Evolutionary conservation across 2,797 vertebrate genomes (phyloP), one percentile per base, ranked within the genome.

Genomic region (Epinephelus malabaricus): DNA sequence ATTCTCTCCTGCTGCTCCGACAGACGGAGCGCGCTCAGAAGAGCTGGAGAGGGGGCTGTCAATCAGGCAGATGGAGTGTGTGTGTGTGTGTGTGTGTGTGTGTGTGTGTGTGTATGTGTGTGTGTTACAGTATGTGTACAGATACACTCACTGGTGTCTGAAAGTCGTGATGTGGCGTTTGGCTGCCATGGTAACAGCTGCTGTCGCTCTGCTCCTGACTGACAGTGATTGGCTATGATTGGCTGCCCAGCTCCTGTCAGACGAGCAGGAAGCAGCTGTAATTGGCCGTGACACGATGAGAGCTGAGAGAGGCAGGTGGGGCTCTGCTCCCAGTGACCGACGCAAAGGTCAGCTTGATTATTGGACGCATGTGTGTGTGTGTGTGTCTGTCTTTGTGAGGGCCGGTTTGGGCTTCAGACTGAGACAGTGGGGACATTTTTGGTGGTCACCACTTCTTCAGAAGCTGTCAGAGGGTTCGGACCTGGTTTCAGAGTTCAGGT

Each of bases 181-280:
- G 17, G 68, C 43, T 86, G 56, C 85, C 71, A 79, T 82, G 79
- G 78, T 23, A 80, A 87, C 86, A 62, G 70, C 53, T 38, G 60
- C 56, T 58, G 66, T 69, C 63, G 5, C 53, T 7, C 59, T 17
- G 14, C 69, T 72, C 54, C 53, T 69, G 80, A 71, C 62, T 85
- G 86, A 81, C 55, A 81, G 19, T 81, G 68, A 85, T 65, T 76
- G 62, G 59, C 51, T 63, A 3, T 81, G 78, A 86, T 62, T 76
- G 84, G 73, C 60, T 12, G n/a, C 64, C 69, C 21, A 45, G 5
- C 30, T 59, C 38, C 69, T 68, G 69, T 80, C 76, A 30, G 21
- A 30, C n/a, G 4, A 25, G 43, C 66, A 46, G 79, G 76, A 82
- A 79, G 73, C 67, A 21, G 56, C 60, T 66, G 59, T 85, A 81